Evolutionary conservation across 2,888 invertebrate genomes (phyloP), one percentile per base, ranked within the genome.

Genomic region (Mystacides longicornis): DNA sequence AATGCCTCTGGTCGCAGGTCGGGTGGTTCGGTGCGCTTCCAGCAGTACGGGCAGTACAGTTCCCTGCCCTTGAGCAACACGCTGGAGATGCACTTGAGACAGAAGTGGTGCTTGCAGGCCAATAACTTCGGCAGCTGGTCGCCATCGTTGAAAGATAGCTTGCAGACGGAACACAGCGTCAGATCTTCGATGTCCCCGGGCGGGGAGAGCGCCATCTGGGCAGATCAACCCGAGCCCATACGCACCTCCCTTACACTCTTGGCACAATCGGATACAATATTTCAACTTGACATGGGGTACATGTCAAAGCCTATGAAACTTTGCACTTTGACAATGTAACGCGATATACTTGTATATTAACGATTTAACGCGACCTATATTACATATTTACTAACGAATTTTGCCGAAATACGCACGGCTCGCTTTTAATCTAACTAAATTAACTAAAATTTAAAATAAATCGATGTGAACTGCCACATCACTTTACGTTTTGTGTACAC

Each of bases 71-170:
- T 83, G 67, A 81, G 79, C 65, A 86, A 74, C 66, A 80, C 80
- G 63, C 81, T 79, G 66, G 83, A 82, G 69, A 85, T 82, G 72
- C 87, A 87, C 67, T 83, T 81, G 69, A 87, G 76, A 69, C 87
- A 87, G 72, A 87, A 87, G 72, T 85, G 84, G 70, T 87, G 87
- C 68, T 86, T 84, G 77, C 87, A 87, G 63, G 83, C 80, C 64
- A 87, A 78, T 69, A 85, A 73, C 70, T 87, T 87, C 60, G 87
- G 87, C 67, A 81, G 79, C 67, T 83, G 82, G 69, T 86, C 86
- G 60, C 77, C 75, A 64, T 86, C 85, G 72, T 86, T 86, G 76
- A 85, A 87, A 69, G 83, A 81, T 69, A 82, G 80, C 73, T 85
- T 84, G 78, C 87, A 87, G 69, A 81, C 84, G 67, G 85, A 83